phyloP scores from a whole-genome alignment of 1,140 invertebrate genomes.

The Stegodyphus dumicola region DNA sequence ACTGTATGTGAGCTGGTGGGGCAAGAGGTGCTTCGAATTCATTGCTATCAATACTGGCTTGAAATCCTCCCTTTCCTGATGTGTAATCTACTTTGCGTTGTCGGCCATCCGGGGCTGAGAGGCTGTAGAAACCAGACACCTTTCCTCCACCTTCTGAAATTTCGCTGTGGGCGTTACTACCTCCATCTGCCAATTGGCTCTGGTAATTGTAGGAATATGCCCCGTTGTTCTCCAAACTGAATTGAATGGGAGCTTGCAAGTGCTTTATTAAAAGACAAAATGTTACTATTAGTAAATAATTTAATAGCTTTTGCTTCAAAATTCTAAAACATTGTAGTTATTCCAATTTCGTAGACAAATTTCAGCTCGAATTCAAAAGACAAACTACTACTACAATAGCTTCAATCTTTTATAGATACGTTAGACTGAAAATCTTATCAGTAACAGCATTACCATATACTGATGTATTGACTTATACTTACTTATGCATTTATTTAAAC shows the following conservation, averaged over 20 bases:
- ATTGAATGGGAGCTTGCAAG: conserved; percentile 30
- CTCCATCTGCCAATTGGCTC: conserved; percentile 40
- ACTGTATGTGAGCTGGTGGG: conserved; percentile 46
- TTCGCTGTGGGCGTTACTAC: conserved; percentile 36
- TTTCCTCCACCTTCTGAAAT: conserved; percentile 38
- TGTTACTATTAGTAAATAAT: no score
- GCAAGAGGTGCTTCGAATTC: conserved; percentile 59
- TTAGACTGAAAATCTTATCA: no score
- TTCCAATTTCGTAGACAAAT: no score
- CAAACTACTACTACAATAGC: no score
- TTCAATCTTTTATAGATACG: no score
- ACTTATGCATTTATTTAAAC: no score
- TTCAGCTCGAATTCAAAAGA: no score
- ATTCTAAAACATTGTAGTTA: no score
- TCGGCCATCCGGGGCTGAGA: conserved; percentile 35
- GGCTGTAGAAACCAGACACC: conserved; percentile 52
- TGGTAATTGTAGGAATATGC: conserved; percentile 50
- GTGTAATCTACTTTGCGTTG: conserved; percentile 53
- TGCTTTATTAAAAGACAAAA: background rate
- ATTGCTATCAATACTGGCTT: conserved; percentile 56
- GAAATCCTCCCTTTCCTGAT: conserved; percentile 45
- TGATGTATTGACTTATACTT: no score
- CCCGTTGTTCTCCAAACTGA: conserved; percentile 6
- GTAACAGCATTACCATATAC: no score
- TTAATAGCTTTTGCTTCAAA: no score